phyloP scores from a whole-genome alignment of 2,113 vertebrate genomes.

The Rhizomys pruinosus region DNA sequence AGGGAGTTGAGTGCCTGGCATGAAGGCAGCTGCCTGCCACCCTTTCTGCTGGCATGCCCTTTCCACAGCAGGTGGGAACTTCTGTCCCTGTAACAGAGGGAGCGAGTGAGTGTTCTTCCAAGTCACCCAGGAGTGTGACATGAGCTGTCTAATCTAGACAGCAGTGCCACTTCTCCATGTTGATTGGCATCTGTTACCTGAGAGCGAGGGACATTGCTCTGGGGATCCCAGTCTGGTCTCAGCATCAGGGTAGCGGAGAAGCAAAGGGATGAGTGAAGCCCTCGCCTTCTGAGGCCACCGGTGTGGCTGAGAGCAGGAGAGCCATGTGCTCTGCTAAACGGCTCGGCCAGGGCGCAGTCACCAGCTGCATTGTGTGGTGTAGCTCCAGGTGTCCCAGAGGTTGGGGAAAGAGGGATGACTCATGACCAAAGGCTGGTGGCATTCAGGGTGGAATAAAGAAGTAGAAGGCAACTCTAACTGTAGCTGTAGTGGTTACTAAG shows the following conservation, averaged over 20 bases:
- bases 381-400: not conserved
- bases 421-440: not conserved
- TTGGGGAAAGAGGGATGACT: not conserved
- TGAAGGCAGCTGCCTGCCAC: not conserved
- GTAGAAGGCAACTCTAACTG: not conserved
- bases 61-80: not conserved
- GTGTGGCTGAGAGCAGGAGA: not conserved
- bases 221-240: not conserved
- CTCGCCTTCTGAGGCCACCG: not conserved
- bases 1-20: not conserved
- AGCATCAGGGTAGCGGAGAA: not conserved
- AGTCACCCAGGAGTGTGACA: not conserved
- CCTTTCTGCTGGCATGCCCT: not conserved
- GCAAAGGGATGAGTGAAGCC: not conserved
- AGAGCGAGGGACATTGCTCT: not conserved
- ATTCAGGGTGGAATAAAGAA: not conserved
- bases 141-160: too few relatives aligned
- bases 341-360: not conserved
- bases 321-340: not conserved
- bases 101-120: rapidly evolving
- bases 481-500: too few relatives aligned
- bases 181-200: not conserved
- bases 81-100: not conserved
- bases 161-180: rapidly evolving
- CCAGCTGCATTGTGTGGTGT: not conserved